Evolutionary conservation across 2,113 vertebrate genomes (phyloP).

Genomic region (Leuciscus idus): DNA sequence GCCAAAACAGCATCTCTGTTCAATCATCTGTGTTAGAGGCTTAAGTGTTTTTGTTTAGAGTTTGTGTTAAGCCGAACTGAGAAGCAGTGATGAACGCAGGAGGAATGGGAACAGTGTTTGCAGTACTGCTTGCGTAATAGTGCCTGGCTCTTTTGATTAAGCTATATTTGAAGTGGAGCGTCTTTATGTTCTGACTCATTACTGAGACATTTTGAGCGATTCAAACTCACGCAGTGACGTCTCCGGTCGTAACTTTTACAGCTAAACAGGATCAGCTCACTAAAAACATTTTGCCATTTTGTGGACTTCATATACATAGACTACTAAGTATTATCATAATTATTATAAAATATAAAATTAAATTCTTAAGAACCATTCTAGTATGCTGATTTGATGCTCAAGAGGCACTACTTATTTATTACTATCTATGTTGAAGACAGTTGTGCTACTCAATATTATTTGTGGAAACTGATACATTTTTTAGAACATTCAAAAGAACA

Average conservation of each 20-base stretch:
- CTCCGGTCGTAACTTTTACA: neutral
- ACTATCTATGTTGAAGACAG: neutral
- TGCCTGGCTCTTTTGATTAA: slow-evolving; percentile 23
- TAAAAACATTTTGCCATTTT: neutral
- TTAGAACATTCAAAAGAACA: neutral
- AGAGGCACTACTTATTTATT: neutral
- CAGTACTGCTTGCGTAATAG: slow-evolving; percentile 5
- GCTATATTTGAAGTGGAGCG: slow-evolving; percentile 13
- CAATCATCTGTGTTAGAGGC: neutral
- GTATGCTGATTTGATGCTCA: neutral
- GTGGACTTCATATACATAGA: neutral
- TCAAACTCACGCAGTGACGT: neutral
- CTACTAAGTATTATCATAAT: neutral
- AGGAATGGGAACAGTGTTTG: slow-evolving; percentile 8
- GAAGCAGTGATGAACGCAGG: neutral
- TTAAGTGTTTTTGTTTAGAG: slow-evolving; percentile 1
- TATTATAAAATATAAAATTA: neutral
- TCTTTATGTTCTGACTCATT: slow-evolving; percentile 39
- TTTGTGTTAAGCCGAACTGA: neutral
- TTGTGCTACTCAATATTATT: neutral
- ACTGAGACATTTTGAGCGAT: slow-evolving; percentile 21
- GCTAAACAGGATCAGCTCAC: neutral
- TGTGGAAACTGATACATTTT: neutral
- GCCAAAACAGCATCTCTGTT: neutral
- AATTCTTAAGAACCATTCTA: neutral